Evolutionary conservation across 2,113 vertebrate species (phyloP).

Genomic region (Lophius piscatorius): DNA sequence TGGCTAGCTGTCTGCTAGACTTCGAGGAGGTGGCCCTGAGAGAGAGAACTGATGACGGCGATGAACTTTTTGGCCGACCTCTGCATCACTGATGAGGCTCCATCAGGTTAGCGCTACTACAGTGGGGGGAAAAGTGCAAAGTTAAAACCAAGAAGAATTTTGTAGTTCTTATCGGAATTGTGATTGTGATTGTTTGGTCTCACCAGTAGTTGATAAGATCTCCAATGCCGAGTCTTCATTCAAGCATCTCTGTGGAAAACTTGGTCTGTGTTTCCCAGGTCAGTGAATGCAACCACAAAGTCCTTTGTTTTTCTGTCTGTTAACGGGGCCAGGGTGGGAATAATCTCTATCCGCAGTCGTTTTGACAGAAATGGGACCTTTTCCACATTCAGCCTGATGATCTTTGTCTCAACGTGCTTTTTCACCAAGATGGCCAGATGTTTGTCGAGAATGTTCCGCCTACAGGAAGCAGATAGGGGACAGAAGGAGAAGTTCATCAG

Average conservation of each 20-base stretch:
- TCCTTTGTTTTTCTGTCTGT: conserved; percentile 95
- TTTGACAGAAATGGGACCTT: conserved; percentile 96
- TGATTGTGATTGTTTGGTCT: not conserved
- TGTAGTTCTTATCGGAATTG: not conserved
- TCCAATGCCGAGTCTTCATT: conserved; percentile 94
- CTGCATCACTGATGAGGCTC: conserved; percentile 87
- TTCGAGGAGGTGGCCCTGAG: conserved; percentile 58
- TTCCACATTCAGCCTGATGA: conserved; percentile 95
- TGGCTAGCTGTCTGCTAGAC: conserved; percentile 21
- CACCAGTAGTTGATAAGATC: conserved; percentile 94
- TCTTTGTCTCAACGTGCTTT: conserved; percentile 97
- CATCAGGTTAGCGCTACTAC: conserved; percentile 89
- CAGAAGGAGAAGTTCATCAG: not conserved
- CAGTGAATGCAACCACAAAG: conserved; percentile 92
- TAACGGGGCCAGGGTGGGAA: conserved; percentile 92
- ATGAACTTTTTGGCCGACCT: conserved; percentile 88
- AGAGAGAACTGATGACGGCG: no score
- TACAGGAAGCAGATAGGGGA: conserved; percentile 56
- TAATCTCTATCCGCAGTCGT: conserved; percentile 91
- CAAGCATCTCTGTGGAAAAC: conserved; percentile 92
- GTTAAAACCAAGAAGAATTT: not conserved
- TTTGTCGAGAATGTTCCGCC: conserved; percentile 95
- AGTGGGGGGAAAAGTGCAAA: conserved; percentile 41
- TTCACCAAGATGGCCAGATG: conserved; percentile 90
- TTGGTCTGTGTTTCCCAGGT: conserved; percentile 96